A percentile compares a stretch with the other conserved stretches of the same genome.
These are phyloP conservation scores for Accipiter cooperii DNA, from an alignment of 2,113 vertebrate genomes.

Conservation along the genomic window DNA sequence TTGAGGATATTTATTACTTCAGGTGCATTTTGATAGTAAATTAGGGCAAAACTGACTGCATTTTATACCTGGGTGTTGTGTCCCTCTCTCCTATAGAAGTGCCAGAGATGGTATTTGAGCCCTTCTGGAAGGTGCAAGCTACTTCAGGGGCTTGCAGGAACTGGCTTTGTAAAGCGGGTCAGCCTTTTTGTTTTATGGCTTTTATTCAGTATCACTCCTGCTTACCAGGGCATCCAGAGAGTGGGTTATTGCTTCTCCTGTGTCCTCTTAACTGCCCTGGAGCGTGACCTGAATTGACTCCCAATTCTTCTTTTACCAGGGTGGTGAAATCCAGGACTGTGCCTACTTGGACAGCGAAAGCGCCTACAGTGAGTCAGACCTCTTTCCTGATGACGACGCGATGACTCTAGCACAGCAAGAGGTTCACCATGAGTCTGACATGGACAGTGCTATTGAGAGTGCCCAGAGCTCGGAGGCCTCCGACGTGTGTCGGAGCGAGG, in stretches of 20 bases:
- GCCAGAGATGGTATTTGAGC: neutral
- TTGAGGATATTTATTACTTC: neutral
- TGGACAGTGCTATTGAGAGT: constrained; percentile 89
- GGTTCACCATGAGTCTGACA: constrained; percentile 81
- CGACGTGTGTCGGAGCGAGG: constrained; percentile 65
- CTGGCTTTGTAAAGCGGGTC: neutral
- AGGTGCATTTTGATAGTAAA: neutral
- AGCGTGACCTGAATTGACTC: neutral
- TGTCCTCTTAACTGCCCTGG: neutral
- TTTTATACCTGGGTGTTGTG: neutral
- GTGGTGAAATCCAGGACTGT: constrained; percentile 64
- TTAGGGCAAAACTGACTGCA: neutral
- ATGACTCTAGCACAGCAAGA: constrained; percentile 78
- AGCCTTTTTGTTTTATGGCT: neutral
- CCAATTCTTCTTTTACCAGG: constrained; percentile 56
- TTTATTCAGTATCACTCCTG: neutral
- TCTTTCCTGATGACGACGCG: constrained; percentile 77
- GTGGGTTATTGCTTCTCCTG: neutral
- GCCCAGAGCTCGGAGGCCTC: constrained; percentile 81
- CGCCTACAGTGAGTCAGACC: constrained; percentile 68
- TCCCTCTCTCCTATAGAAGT: neutral
- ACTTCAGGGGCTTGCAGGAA: neutral
- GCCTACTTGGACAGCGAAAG: constrained; percentile 79
- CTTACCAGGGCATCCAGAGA: neutral
- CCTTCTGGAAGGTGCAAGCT: neutral